These are phyloP conservation scores for Micronycteris hirsuta DNA, from an alignment of 2,113 vertebrate genomes.

Conservation along the genomic window DNA sequence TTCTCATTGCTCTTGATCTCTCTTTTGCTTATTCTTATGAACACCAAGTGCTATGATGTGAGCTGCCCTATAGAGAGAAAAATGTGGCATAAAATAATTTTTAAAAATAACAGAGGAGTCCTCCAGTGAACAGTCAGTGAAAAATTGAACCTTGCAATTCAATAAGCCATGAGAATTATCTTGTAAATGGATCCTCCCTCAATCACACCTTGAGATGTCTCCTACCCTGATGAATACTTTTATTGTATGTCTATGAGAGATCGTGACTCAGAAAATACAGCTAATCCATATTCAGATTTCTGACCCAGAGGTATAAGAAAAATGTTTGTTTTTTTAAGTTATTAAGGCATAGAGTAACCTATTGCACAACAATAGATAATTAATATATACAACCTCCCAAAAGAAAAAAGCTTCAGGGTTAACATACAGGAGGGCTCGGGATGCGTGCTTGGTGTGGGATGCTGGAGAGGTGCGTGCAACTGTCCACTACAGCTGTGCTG, in stretches of 20 bases:
- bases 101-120: background rate
- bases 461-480: no score
- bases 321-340: background rate
- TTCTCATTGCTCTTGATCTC: background rate
- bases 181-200: background rate
- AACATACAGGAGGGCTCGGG: background rate
- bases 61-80: background rate
- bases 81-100: background rate
- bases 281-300: background rate
- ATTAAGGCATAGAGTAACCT: background rate
- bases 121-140: background rate
- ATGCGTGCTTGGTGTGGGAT: background rate
- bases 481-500: background rate
- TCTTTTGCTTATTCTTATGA: background rate
- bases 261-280: background rate
- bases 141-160: background rate
- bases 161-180: background rate
- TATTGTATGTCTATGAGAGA: background rate
- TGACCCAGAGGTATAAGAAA: background rate
- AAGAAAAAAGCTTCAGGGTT: background rate
- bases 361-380: background rate
- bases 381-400: background rate
- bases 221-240: background rate
- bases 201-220: background rate
- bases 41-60: background rate